Evolutionary conservation across 2,888 invertebrate species (phyloP), one percentile per base, ranked within the genome.

Genomic region (Acanthopleura granulata): DNA sequence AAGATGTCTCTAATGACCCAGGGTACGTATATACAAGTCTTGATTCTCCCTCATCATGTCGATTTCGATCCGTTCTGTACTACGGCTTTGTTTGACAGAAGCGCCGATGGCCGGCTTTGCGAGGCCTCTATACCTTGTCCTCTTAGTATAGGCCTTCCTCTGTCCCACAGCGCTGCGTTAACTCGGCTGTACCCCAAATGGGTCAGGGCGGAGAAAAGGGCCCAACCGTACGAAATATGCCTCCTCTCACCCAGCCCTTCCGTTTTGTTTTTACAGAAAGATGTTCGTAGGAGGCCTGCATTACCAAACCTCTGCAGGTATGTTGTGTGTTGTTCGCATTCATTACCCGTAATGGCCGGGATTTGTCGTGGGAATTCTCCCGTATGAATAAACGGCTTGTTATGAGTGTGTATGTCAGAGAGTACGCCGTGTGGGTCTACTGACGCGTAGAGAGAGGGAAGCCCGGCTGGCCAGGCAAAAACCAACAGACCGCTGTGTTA

Each of bases 281-380:
- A 99, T 99, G 98, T 99, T 99, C 94, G 97, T 99, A 93, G 99
- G 99, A 91, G 99, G 99, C 91, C 95, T 99, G 91, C 98, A 98
- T 93, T 99, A 98, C 98, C 98, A 98, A 94, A 99, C 98, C 91
- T 98, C 97, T 94, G 97, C 98, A 95, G 98, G 98, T 98, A 94
- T 93, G 94, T 85, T 40, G n/a, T 22, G 57, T 74, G 50, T n/a
- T 66, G 49, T 62, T 71, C 22, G n/a, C 57, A 57, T 57, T 57
- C 57, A 57, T n/a, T 22, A 40, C 40, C 40, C 4, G 40, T 40
- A 40, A 40, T 40, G 40, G 40, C 40, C 9, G 40, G 40, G 40
- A 40, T 40, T 40, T 40, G 40, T 40, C 40, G 40, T 40, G 40
- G 40, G 40, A 40, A 40, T 40, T 40, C 40, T 40, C 40, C n/a